phyloP scores from a whole-genome alignment of 2,113 vertebrate genomes.

The Dolichotis patagonum region DNA sequence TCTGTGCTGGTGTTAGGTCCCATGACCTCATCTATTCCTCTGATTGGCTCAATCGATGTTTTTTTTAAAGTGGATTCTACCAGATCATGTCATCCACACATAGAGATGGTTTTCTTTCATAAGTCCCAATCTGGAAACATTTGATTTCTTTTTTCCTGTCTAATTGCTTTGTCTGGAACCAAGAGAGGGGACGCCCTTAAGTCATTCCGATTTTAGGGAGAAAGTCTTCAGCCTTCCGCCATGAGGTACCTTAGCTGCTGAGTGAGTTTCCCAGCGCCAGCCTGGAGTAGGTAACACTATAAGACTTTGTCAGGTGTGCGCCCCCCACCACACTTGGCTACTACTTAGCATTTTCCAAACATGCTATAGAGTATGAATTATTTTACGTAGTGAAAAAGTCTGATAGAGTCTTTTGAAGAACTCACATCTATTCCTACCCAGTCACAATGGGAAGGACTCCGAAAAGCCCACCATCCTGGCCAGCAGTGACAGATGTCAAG shows the following conservation, averaged over 20 bases:
- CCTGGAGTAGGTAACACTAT: background rate
- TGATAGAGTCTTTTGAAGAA: slow-evolving; percentile 18
- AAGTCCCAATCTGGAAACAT: background rate
- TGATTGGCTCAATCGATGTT: background rate
- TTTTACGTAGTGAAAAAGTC: background rate
- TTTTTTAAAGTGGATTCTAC: background rate
- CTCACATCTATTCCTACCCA: background rate
- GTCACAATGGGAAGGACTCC: background rate
- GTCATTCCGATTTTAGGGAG: background rate
- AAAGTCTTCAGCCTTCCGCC: background rate
- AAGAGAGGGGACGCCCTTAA: background rate
- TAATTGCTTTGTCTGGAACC: background rate
- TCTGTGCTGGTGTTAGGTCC: background rate
- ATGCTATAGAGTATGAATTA: background rate
- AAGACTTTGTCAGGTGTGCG: no score
- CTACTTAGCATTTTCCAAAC: background rate
- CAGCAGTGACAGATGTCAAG: background rate
- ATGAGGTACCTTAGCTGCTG: background rate
- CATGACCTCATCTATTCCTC: background rate
- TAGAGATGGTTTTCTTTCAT: background rate
- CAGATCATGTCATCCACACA: background rate
- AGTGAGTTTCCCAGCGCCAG: background rate
- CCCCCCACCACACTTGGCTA: background rate
- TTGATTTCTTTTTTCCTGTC: background rate
- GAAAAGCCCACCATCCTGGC: no score